A percentile compares a stretch with the other conserved stretches of the same genome.
Conservation (phyloP, 2,888 invertebrate genomes). For the Drosophila trichaetosa region DNA sequence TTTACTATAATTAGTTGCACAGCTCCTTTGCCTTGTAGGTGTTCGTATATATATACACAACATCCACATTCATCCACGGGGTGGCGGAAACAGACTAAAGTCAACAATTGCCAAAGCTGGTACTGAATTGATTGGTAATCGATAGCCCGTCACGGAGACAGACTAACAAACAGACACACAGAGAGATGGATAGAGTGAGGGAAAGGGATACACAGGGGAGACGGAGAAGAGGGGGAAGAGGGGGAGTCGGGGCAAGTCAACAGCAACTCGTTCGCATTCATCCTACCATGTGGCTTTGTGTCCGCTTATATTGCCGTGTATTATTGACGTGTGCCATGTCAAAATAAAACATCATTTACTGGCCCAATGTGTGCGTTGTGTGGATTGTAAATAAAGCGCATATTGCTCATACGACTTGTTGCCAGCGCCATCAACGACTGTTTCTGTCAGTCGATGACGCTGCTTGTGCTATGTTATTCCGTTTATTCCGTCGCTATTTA, state of each 20-base stretch:
- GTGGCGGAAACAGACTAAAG: slow-evolving; percentile 58
- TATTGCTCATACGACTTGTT: slow-evolving; percentile 76
- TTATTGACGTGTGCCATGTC: slow-evolving; percentile 72
- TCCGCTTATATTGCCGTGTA: slow-evolving; percentile 44
- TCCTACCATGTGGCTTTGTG: slow-evolving; percentile 16
- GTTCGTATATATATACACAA: background rate
- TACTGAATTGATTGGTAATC: slow-evolving; percentile 73
- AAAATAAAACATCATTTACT: slow-evolving; percentile 67
- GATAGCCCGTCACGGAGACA: slow-evolving; percentile 47
- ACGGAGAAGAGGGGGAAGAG: background rate
- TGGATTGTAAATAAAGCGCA: slow-evolving; percentile 70
- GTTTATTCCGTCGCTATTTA: slow-evolving; percentile 11
- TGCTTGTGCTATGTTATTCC: background rate
- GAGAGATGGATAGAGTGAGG: slow-evolving; percentile 15
- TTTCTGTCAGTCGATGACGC: slow-evolving; percentile 22
- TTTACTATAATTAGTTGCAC: slow-evolving; percentile 28
- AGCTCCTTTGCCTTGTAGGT: background rate
- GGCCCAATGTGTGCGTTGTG: slow-evolving; percentile 21
- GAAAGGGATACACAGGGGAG: background rate
- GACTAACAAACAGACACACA: slow-evolving; percentile 6
- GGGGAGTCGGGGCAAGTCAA: background rate
- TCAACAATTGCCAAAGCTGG: slow-evolving; percentile 70
- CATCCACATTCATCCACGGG: slow-evolving; percentile 6
- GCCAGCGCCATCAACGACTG: slow-evolving; percentile 36
- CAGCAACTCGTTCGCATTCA: slow-evolving; percentile 39